These are phyloP conservation scores for Hedya salicella DNA, from an alignment of 2,888 invertebrate genomes.

Conservation along the genomic window DNA sequence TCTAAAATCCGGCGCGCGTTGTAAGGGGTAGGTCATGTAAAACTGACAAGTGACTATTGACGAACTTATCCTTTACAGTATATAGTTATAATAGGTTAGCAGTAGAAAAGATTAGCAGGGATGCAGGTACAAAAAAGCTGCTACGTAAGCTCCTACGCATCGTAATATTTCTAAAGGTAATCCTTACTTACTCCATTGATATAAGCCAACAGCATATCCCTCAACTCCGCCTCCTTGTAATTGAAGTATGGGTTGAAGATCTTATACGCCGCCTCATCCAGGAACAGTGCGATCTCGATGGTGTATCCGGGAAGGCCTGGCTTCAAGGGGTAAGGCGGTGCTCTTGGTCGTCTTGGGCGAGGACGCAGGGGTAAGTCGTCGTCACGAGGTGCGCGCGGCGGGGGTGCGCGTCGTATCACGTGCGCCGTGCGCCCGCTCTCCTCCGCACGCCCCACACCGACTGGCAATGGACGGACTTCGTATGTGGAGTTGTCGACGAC, in stretches of 20 bases:
- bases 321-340: conserved; percentile 49
- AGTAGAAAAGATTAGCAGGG: too few relatives aligned
- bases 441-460: conserved; percentile 68
- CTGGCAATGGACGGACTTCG: conserved; percentile 87
- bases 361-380: conserved; percentile 71
- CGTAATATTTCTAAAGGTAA: too few relatives aligned
- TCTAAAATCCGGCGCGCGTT: too few relatives aligned
- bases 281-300: conserved; percentile 89
- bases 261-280: conserved; percentile 90
- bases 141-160: too few relatives aligned
- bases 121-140: too few relatives aligned
- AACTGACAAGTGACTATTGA: too few relatives aligned
- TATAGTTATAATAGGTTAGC: too few relatives aligned
- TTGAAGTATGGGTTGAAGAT: conserved; percentile 88
- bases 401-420: conserved; percentile 83
- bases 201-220: conserved; percentile 91
- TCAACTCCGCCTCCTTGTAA: conserved; percentile 86
- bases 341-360: conserved; percentile 58
- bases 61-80: too few relatives aligned
- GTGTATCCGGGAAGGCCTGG: conserved; percentile 79
- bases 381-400: conserved; percentile 72
- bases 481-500: conserved; percentile 88
- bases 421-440: conserved; percentile 81
- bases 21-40: too few relatives aligned
- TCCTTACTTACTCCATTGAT: conserved; percentile 87